Evolutionary conservation across 2,888 invertebrate species (phyloP), one percentile per base, ranked within the genome.

Genomic region (Amitus sp.): DNA sequence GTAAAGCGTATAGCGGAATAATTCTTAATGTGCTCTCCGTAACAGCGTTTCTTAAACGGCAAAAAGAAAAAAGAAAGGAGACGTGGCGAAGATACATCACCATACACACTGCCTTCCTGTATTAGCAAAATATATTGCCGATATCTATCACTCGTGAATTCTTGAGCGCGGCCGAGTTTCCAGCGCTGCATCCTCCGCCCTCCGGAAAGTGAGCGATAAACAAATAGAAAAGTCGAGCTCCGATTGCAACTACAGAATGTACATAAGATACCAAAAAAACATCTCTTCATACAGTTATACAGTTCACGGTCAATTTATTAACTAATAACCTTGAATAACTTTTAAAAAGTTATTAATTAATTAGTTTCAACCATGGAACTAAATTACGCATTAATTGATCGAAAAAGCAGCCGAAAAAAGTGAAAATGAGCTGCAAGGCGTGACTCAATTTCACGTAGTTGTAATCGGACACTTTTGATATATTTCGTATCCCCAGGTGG

Each of bases 81-180:
- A 59, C 28, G 34, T 20, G 48, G 42, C 23, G 46, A 61, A 60
- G 66, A 63, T 59, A 63, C 63, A 66, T 66, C 43, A 60, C 62
- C 50, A 62, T 60, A 60, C 30, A n/a, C n/a, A 52, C 54, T 65
- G 43, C 54, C 42, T 59, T 45, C 47, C 60, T 57, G 37, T 53
- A 56, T 62, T 47, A 30, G 37, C 50, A 12, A 59, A 62, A 66
- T 62, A 60, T 66, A 66, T 66, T 49, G 60, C 51, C 51, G 43
- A 55, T 57, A 60, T 66, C 60, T 62, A 62, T 66, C 66, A 65
- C 54, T 50, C 51, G 59, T 51, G 60, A 53, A 62, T 65, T 62
- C 49, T 46, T 46, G 39, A 54, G 50, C 52, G 28, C 46, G 43
- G 50, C 54, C 57, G 56, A 65, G 52, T 52, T 59, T 66, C 54